A percentile compares a stretch with the other conserved stretches of the same genome.
These are phyloP conservation scores for Batillaria attramentaria DNA, from an alignment of 1,140 invertebrate genomes.

Conservation along the genomic window DNA sequence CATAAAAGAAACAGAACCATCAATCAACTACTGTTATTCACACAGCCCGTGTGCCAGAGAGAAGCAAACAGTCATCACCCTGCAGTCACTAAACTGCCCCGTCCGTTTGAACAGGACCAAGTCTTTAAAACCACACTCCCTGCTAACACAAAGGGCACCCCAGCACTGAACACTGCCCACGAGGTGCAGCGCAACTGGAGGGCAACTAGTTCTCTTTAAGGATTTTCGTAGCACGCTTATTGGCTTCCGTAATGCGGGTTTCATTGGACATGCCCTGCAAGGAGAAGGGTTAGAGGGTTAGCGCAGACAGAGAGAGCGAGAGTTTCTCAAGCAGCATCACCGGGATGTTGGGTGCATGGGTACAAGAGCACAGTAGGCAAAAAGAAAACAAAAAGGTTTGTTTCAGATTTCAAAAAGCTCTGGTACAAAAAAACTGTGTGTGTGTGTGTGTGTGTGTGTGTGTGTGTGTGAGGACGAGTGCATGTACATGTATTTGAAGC, in stretches of 20 bases:
- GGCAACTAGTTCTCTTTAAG: slow-evolving; percentile 61
- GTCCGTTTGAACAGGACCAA: no score
- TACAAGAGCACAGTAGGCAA: background rate
- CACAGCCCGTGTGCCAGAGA: no score
- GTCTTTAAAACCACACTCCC: no score
- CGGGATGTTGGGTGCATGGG: background rate
- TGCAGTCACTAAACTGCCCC: no score
- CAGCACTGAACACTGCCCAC: no score
- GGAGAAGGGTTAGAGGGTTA: background rate
- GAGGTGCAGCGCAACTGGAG: no score
- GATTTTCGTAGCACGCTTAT: slow-evolving; percentile 77
- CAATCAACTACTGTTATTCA: no score
- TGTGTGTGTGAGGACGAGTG: background rate
- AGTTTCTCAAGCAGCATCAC: background rate
- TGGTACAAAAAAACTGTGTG: background rate
- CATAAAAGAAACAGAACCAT: no score
- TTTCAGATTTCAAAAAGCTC: background rate
- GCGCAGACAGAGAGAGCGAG: background rate
- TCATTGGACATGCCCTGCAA: slow-evolving; percentile 72
- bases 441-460: slow-evolving; percentile 11
- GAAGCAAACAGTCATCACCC: no score
- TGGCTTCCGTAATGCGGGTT: slow-evolving; percentile 76
- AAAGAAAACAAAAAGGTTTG: background rate
- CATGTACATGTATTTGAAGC: background rate
- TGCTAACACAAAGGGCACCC: no score